Evolutionary conservation across 2,888 invertebrate species (phyloP), one percentile per base, ranked within the genome.

Genomic region (Platynereis dumerilii): DNA sequence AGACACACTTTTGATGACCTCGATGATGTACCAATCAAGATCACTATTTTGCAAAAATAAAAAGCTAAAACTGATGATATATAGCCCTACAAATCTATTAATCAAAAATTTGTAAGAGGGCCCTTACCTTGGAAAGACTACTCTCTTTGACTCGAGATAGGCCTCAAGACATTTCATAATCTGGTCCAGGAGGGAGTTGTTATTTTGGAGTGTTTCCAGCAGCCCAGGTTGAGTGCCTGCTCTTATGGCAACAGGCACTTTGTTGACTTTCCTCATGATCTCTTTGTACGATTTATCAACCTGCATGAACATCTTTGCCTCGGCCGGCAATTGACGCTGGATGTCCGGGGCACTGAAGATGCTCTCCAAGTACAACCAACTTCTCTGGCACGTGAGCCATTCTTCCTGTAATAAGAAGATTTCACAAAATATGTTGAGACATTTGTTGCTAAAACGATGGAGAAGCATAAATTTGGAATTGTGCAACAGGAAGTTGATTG

Each of bases 231-330:
- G 64, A 10, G 68, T 67, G 63, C 91, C 91, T 0, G 91, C 91
- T 69, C 92, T 90, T 87, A 95, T 88, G 0, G 94, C 94, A 39
- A 92, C 81, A 0, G 94, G 84, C 22, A 84, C 81, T 86, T 92
- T 93, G 34, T 90, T 89, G 1, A 92, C 89, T 79, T 89, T 89
- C 60, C 93, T 88, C 90, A 94, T 93, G 34, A 92, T 90, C 70
- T 93, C 93, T 80, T 94, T 94, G 89, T 92, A 95, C 0, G 91
- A 91, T 80, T 93, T 94, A 80, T 96, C 94, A 0, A 95, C 94
- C 60, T 89, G 87, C 77, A 92, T 80, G 74, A 86, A 86, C 80
- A 85, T 83, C 69, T 84, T 84, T 42, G 84, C 81, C 71, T 85
- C 85, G 0, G 82, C 80, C 12, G 85, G 85, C 2, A 85, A 76